Evolutionary conservation across 35 echinoderm and acorn worm species (phyloP), one percentile per base, ranked within the genome.

Genomic region (Acanthaster planci): DNA sequence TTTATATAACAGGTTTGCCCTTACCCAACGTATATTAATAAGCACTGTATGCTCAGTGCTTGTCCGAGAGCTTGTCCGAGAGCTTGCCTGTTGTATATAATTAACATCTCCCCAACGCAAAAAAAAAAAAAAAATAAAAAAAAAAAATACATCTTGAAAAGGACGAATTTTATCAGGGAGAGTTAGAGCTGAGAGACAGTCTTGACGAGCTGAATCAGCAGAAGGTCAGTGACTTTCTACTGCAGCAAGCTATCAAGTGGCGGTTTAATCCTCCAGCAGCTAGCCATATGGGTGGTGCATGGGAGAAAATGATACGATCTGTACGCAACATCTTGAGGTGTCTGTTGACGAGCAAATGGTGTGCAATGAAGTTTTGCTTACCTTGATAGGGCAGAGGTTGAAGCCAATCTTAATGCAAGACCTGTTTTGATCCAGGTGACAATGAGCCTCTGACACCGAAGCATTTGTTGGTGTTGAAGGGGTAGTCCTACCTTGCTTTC

Each of bases 311-410:
- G 39, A 84, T 90, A 44, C 39, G 87, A 7, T 84, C 87, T 31
- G 67, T 90, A 8, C 22, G 82, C 19, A 90, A 18, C 36, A 85
- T 94, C 23, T 17, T 90, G 56, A 82, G 42, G 52, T 58, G 36
- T 26, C 52, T 94, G 10, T n/a, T 86, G 17, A 52, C 50, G 17
- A 90, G 39, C 83, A 90, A 39, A 18, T 81, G 14, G 76, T 94
- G 7, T 39, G 18, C 9, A 37, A 87, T 34, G 87, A 90, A 47
- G 83, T 53, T 26, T 38, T 90, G 29, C 8, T 19, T 6, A 94
- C 92, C 5, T 26, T 90, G 22, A 50, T 94, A n/a, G n/a, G 87
- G 68, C 81, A 0, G 92, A 94, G 37, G 92, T 94, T 22, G 87
- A 94, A 44, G 51, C 52, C 32, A 94, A 86, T 1, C 34, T 90